Evolutionary conservation across 2,888 invertebrate species (phyloP).

Genomic region (Diploptera punctata): DNA sequence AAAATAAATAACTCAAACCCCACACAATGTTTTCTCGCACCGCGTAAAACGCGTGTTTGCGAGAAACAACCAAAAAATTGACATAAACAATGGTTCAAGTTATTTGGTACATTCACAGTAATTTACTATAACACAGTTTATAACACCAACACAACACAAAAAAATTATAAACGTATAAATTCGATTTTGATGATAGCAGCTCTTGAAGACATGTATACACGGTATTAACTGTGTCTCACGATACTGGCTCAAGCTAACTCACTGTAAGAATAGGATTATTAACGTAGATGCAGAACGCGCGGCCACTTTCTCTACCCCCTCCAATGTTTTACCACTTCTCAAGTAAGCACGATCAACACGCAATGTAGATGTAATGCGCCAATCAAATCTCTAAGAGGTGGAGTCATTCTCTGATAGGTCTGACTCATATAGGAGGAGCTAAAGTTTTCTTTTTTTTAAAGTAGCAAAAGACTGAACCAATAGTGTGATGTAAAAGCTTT

Average conservation of each 20-base stretch:
- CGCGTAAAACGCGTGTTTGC: slow-evolving; percentile 2
- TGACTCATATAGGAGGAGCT: slow-evolving; percentile 21
- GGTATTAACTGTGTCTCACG: no score
- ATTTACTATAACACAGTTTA: not conserved
- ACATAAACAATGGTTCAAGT: not conserved
- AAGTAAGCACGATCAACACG: not conserved
- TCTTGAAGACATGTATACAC: no score
- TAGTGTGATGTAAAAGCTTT: no score
- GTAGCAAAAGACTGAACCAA: no score
- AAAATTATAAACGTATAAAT: not conserved
- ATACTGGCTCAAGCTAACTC: slow-evolving; percentile 8
- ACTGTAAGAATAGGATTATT: not conserved
- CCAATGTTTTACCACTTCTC: not conserved
- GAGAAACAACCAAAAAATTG: not conserved
- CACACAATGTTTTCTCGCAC: not conserved
- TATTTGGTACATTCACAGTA: slow-evolving; percentile 3
- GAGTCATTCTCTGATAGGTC: slow-evolving; percentile 20
- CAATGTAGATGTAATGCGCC: slow-evolving; percentile 32
- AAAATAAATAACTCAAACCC: no score
- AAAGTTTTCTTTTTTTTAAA: not conserved
- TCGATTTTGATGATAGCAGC: no score
- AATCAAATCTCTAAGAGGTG: slow-evolving; percentile 39
- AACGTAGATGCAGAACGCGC: not conserved
- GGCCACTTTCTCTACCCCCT: slow-evolving; percentile 6
- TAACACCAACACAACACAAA: not conserved